These are phyloP conservation scores for Calliphora vomitoria DNA, from an alignment of 2,888 invertebrate species.

Conservation along the genomic window DNA sequence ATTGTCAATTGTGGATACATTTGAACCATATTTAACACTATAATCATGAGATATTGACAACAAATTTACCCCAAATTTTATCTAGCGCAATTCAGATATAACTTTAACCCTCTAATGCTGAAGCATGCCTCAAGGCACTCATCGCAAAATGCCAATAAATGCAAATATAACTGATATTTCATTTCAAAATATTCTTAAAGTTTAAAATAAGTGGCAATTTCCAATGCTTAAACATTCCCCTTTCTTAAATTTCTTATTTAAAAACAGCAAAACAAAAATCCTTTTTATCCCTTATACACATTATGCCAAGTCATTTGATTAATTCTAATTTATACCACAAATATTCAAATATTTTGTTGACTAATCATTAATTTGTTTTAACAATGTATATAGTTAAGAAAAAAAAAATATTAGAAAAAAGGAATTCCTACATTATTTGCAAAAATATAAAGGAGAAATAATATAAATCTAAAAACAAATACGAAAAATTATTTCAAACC, in stretches of 20 bases:
- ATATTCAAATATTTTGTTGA: constrained; percentile 29
- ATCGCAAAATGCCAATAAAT: too few species aligned
- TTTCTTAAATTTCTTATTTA: background rate
- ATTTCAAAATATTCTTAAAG: too few species aligned
- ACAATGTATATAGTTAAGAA: constrained; percentile 35
- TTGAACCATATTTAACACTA: too few species aligned
- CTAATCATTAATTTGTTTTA: constrained; percentile 46
- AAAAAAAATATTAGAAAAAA: too few species aligned
- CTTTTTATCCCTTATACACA: background rate
- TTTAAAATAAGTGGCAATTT: too few species aligned
- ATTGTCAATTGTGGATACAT: too few species aligned
- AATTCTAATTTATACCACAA: constrained; percentile 23
- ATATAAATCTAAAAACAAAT: constrained; percentile 33
- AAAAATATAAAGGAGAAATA: background rate
- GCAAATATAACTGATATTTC: too few species aligned
- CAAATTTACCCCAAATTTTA: too few species aligned
- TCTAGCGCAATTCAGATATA: too few species aligned
- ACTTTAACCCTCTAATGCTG: too few species aligned
- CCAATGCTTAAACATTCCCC: background rate
- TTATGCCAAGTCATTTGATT: constrained; percentile 24
- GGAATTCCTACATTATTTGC: constrained; percentile 11
- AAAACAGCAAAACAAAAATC: background rate
- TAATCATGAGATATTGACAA: too few species aligned
- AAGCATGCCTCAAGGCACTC: too few species aligned
- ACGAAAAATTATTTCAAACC: constrained; percentile 21